Base-by-base conservation (phyloP, 2,888 invertebrate species). In the Xestia sexstrigata region DNA sequence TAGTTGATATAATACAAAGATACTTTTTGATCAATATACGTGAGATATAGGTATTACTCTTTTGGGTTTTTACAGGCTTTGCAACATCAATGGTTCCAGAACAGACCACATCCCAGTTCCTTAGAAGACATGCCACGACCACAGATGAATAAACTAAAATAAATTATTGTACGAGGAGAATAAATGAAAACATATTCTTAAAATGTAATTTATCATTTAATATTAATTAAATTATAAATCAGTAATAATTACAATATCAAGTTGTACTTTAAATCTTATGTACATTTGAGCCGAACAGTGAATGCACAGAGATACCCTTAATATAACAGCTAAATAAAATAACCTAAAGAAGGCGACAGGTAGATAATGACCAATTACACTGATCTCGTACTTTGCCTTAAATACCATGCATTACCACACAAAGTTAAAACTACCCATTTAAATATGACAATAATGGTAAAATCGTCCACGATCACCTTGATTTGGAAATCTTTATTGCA, bases 81-180 rank as follows among this genome's bases (percentile, higher is more conserved):
- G 55, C 95, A 97, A 68, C 98, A 98, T 92, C 95, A 95, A 26
- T 99, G 98, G 96, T 98, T 99, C 93, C 97, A 97, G 90, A 97
- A 97, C 1, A 96, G 97, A 79, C 98, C 98, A 0, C 94, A 97
- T 45, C 98, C 98, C 8, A 97, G 98, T 47, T 90, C 97, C 11
- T 93, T 98, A 85, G 95, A 97, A 68, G 97, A 98, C 76, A 97
- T 98, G 96, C 98, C 98, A 5, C 98, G 97, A 91, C 98, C 98
- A 4, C 93, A 92, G 11, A 86, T 87, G 52, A 91, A 88, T 74
- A 93, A 94, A 90, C 75, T 89, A 15, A 93, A 94, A 88, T 94
- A 85, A 83, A 76, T 69, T 47, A 60, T 26, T 45, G 78, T 84
- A 49, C 74, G 79, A 88, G 86, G 55, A 85, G 89, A 84, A 85